phyloP scores from a whole-genome alignment of 2,888 invertebrate species.

The Aspidiotus destructor region DNA sequence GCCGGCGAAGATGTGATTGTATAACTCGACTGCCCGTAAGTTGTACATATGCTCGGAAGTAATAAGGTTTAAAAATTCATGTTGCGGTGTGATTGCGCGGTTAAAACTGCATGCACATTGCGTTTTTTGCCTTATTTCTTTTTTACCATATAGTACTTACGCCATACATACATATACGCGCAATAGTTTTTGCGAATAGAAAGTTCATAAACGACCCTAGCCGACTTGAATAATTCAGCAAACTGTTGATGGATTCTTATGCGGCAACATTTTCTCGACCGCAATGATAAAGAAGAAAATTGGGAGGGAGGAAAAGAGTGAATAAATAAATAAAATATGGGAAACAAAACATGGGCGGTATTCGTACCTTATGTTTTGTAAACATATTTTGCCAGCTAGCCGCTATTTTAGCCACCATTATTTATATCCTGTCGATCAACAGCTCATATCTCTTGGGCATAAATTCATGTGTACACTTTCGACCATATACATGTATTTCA shows the following conservation, averaged over 20 bases:
- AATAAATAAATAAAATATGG: background rate
- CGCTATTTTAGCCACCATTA: too few species aligned
- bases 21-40: background rate
- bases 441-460: too few species aligned
- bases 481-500: too few species aligned
- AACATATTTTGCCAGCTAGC: too few species aligned
- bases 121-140: slow-evolving; percentile 19
- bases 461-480: too few species aligned
- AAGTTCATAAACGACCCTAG: slow-evolving; percentile 18
- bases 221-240: slow-evolving; percentile 28
- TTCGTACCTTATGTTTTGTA: too few species aligned
- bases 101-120: slow-evolving; percentile 26
- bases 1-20: too few species aligned
- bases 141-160: background rate
- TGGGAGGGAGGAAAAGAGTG: background rate
- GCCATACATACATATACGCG: background rate
- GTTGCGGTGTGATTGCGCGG: slow-evolving; percentile 31
- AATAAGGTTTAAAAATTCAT: slow-evolving; percentile 32
- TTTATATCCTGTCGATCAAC: too few species aligned
- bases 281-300: background rate
- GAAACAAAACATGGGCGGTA: background rate
- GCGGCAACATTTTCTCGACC: slow-evolving; percentile 11
- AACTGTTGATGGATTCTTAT: slow-evolving; percentile 19
- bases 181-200: slow-evolving; percentile 20
- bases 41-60: slow-evolving; percentile 15